Conservation (phyloP, 2,888 invertebrate species). For the Poecilobothrus nobilitatus region DNA sequence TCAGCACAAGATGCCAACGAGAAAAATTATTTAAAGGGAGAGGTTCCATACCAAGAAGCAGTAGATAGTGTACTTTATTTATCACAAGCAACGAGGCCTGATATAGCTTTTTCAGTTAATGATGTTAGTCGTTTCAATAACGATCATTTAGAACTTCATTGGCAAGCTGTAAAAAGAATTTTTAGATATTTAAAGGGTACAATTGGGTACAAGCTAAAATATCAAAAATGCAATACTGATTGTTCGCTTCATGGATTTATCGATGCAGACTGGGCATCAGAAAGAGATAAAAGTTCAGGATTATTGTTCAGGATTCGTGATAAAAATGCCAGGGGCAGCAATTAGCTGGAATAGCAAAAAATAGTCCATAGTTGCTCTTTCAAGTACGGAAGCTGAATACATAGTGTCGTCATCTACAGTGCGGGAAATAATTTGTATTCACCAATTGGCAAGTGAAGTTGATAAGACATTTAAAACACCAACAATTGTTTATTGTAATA, state of each 20-base stretch:
- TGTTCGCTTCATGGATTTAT: too few relatives aligned
- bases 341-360: neutral
- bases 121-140: slow-evolving; percentile 23
- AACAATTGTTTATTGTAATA: slow-evolving; percentile 19
- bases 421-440: neutral
- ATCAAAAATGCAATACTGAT: too few relatives aligned
- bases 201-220: too few relatives aligned
- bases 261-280: slow-evolving; percentile 7
- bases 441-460: slow-evolving; percentile 14
- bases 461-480: neutral
- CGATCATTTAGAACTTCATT: slow-evolving; percentile 22
- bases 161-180: slow-evolving; percentile 24
- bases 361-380: slow-evolving; percentile 20
- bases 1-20: too few relatives aligned
- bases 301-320: slow-evolving; percentile 20
- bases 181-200: slow-evolving; percentile 18
- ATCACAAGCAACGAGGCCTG: slow-evolving; percentile 21
- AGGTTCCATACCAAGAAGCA: slow-evolving; percentile 21
- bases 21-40: slow-evolving; percentile 38
- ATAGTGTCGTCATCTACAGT: slow-evolving; percentile 15
- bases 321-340: slow-evolving; percentile 19
- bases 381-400: slow-evolving; percentile 22
- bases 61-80: slow-evolving; percentile 22
- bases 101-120: slow-evolving; percentile 24
- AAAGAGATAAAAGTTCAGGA: neutral